Evolutionary conservation across 2,113 vertebrate species (phyloP).

Genomic region (Dryoscopus gambensis): DNA sequence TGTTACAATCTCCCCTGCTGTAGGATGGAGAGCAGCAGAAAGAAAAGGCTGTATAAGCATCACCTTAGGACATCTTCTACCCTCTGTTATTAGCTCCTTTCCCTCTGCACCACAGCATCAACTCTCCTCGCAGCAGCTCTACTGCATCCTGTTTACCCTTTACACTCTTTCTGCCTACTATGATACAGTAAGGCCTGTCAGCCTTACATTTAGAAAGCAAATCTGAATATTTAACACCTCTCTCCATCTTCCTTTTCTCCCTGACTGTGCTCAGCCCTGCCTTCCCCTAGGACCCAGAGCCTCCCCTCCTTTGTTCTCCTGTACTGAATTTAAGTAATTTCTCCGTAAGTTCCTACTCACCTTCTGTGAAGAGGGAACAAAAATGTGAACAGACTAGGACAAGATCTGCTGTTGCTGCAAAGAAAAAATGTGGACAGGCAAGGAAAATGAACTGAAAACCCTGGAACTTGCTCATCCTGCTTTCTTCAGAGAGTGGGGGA

Average conservation of each 20-base stretch:
- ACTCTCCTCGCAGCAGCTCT: not conserved
- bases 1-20: not conserved
- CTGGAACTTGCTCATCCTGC: not conserved
- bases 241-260: not conserved
- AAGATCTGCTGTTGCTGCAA: not conserved
- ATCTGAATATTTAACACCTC: not conserved
- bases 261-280: not conserved
- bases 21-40: not conserved
- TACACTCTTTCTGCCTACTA: not conserved
- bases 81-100: not conserved
- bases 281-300: not conserved
- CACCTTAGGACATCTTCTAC: not conserved
- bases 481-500: not conserved
- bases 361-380: not conserved
- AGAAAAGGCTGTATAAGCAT: not conserved
- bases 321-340: not conserved
- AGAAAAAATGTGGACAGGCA: not conserved
- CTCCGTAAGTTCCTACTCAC: not conserved
- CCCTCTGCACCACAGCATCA: not conserved
- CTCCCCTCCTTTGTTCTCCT: not conserved
- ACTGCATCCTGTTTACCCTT: not conserved
- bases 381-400: not conserved
- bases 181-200: not conserved
- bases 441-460: not conserved
- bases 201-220: not conserved